Evolutionary conservation across 2,888 invertebrate species (phyloP), one percentile per base, ranked within the genome.

Genomic region (Stegophylla sp.): DNA sequence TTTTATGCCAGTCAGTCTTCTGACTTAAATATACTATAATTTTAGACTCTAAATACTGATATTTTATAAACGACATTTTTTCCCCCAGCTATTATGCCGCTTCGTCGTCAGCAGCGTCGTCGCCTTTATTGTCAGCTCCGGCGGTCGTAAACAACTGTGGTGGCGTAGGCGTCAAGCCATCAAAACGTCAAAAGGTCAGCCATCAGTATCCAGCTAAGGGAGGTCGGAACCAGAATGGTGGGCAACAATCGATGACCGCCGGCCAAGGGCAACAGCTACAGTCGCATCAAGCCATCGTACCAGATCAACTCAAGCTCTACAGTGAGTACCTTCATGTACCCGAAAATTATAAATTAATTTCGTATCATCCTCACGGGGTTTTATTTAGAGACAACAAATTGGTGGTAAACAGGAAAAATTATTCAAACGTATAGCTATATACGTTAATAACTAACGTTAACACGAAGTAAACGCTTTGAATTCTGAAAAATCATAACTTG

Each of bases 281-380:
- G 12, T 41, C 75, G 12, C 41, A 76, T 53, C 66, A 76, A 13
- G 69, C 79, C 48, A 79, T 79, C 41, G 69, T 79, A 4, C 79
- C 79, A 15, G 79, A 79, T 41, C 79, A 79, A 51, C 69, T 79
- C 1, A 79, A 79, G 41, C 79, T 79, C 9, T 79, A 79, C 71
- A 79, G 79, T 79, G 69, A 69, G 67, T 77, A 56, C n/a, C 20
- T 3, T n/a, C n/a, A n/a, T n/a, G n/a, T n/a, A n/a, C n/a, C n/a
- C n/a, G n/a, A n/a, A n/a, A n/a, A n/a, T n/a, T n/a, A n/a, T n/a
- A n/a, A n/a, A n/a, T n/a, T n/a, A n/a, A n/a, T n/a, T n/a, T n/a
- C n/a, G n/a, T n/a, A n/a, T n/a, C n/a, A n/a, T n/a, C n/a, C n/a
- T n/a, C n/a, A n/a, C n/a, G n/a, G n/a, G n/a, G n/a, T n/a, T n/a